Evolutionary conservation across 2,113 vertebrate genomes (phyloP).

Genomic region (Lontra canadensis): DNA sequence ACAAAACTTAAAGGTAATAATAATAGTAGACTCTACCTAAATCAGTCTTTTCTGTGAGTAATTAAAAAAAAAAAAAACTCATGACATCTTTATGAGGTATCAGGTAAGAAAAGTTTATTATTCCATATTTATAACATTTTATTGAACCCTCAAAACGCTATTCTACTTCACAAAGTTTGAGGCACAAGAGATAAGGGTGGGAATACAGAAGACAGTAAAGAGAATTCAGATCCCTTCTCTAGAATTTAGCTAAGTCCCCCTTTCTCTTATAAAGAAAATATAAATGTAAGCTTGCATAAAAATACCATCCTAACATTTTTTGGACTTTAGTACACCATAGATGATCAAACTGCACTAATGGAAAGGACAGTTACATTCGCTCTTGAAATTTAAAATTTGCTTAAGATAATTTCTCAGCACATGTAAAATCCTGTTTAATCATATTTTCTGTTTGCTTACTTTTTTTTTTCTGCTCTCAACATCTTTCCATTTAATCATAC

Average conservation of each 20-base stretch:
- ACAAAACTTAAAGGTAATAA: background rate
- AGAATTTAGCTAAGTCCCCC: background rate
- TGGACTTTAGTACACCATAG: background rate
- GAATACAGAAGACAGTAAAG: background rate
- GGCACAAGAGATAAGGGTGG: background rate
- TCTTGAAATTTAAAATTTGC: background rate
- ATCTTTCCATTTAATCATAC: background rate
- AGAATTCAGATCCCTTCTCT: background rate
- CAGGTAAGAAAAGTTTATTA: background rate
- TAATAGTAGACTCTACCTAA: background rate
- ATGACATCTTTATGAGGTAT: background rate
- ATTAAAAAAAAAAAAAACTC: background rate
- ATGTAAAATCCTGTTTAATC: background rate
- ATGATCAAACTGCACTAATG: background rate
- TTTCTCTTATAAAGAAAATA: background rate
- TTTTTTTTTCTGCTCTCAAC: background rate
- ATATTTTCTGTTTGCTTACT: background rate
- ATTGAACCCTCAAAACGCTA: background rate
- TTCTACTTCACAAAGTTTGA: background rate
- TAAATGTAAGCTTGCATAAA: background rate
- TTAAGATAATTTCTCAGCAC: background rate
- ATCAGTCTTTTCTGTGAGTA: background rate
- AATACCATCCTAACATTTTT: background rate
- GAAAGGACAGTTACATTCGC: background rate
- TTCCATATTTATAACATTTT: background rate